Conservation (phyloP, 2,797 vertebrate genomes). For the Mus spretus region DNA sequence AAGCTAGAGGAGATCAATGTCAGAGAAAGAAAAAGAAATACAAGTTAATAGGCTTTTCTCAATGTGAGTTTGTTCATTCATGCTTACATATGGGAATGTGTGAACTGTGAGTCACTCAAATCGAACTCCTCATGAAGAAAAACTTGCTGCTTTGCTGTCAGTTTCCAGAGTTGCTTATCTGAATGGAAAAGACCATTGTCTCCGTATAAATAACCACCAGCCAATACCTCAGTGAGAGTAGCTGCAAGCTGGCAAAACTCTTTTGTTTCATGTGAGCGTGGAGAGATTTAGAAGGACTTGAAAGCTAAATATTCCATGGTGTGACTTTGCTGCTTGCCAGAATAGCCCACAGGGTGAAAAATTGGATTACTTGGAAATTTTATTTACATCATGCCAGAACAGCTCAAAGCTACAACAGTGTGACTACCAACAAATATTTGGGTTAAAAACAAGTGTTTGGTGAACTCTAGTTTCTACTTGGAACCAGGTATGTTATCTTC, state of each 20-base stretch:
- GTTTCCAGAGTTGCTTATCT: constrained; percentile 67
- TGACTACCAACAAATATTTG: background rate
- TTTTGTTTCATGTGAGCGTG: constrained; percentile 27
- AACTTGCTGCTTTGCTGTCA: constrained; percentile 56
- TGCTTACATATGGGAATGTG: constrained; percentile 78
- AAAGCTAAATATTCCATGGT: constrained; percentile 56
- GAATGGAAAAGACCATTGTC: constrained; percentile 51
- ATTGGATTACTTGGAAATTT: constrained; percentile 8
- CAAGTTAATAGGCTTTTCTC: constrained; percentile 75
- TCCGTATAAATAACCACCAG: constrained; percentile 67
- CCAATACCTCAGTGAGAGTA: constrained; percentile 40
- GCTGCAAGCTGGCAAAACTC: constrained; percentile 61
- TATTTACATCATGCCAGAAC: constrained; percentile 30
- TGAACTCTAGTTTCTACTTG: background rate
- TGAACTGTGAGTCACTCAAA: constrained; percentile 74
- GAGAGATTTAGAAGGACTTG: background rate
- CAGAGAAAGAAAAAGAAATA: constrained; percentile 81
- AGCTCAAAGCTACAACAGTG: background rate
- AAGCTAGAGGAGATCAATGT: constrained; percentile 72
- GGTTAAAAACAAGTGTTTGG: background rate
- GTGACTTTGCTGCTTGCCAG: background rate
- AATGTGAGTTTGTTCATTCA: constrained; percentile 82
- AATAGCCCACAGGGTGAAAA: background rate
- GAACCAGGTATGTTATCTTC: background rate
- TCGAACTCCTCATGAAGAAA: constrained; percentile 74